A percentile compares a stretch with the other conserved stretches of the same genome.
phyloP scores from a whole-genome alignment of 2,797 vertebrate species.

The Orestias chungarensis region DNA sequence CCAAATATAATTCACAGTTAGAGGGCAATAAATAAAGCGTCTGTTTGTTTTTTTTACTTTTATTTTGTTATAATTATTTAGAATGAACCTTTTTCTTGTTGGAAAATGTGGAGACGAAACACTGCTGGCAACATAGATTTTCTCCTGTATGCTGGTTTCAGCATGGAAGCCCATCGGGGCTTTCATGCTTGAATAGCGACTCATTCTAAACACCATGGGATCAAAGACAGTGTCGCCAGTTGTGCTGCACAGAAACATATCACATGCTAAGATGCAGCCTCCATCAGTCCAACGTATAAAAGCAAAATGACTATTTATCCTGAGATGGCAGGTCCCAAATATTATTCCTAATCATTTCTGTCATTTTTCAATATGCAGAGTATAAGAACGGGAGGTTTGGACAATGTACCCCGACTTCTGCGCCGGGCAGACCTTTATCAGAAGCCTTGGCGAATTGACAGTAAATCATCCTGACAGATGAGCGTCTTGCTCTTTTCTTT shows the following conservation, averaged over 20 bases:
- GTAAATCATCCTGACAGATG: constrained; percentile 76
- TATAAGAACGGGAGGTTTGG: constrained; percentile 20
- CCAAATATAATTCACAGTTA: constrained; percentile 18
- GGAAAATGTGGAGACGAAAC: constrained; percentile 14
- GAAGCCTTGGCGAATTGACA: constrained; percentile 64
- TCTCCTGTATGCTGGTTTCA: no score
- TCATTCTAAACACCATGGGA: constrained; percentile 14
- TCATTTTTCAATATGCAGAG: constrained; percentile 51
- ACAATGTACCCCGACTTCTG: constrained; percentile 24
- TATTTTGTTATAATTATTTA: no score
- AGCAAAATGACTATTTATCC: not conserved
- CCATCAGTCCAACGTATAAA: not conserved
- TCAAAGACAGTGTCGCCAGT: not conserved
- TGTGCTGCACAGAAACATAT: not conserved
- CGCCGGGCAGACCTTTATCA: constrained; percentile 41
- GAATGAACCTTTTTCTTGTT: not conserved
- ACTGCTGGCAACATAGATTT: constrained; percentile 20
- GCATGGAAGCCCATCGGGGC: not conserved
- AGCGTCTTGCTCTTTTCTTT: constrained; percentile 65
- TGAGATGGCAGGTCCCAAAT: constrained; percentile 30
- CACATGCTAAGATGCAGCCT: constrained; percentile 8
- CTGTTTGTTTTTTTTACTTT: no score
- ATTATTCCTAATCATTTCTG: constrained; percentile 35
- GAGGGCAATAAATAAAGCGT: constrained; percentile 12
- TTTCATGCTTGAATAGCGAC: constrained; percentile 11